These are phyloP conservation scores for Nasonia oneida DNA, from an alignment of 2,888 invertebrate species.

Conservation along the genomic window DNA sequence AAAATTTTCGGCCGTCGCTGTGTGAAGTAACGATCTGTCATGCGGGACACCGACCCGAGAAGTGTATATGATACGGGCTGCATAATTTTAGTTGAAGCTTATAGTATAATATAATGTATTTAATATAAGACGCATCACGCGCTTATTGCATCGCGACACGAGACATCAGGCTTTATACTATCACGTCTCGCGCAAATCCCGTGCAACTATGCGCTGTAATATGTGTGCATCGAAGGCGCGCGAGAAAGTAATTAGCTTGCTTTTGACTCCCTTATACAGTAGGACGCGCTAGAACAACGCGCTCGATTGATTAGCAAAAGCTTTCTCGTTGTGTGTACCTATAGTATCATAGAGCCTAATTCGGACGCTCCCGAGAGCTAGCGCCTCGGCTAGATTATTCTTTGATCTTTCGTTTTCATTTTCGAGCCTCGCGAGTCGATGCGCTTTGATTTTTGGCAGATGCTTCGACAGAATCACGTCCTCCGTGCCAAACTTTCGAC, in stretches of 20 bases:
- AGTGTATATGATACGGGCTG: no score
- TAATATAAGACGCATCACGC: no score
- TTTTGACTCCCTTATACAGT: constrained; percentile 21
- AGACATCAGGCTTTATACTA: neutral
- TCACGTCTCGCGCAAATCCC: neutral
- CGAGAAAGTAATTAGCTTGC: constrained; percentile 55
- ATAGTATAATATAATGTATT: no score
- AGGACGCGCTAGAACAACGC: constrained; percentile 43
- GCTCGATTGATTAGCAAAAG: constrained; percentile 39
- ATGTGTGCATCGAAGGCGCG: neutral
- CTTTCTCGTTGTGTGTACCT: neutral
- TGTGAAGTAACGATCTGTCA: no score
- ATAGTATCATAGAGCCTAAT: neutral
- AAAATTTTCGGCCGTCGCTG: no score
- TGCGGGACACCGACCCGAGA: no score
- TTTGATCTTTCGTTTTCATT: neutral
- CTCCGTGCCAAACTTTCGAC: no score
- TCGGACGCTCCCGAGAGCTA: neutral
- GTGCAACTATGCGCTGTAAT: neutral
- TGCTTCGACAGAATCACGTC: no score
- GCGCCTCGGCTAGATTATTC: constrained; percentile 21
- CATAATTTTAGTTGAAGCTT: no score
- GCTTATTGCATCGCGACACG: no score
- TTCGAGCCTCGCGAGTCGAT: neutral
- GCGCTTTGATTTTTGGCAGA: neutral